phyloP scores from a whole-genome alignment of 2,797 vertebrate species.

The Otolemur crassicaudatus region DNA sequence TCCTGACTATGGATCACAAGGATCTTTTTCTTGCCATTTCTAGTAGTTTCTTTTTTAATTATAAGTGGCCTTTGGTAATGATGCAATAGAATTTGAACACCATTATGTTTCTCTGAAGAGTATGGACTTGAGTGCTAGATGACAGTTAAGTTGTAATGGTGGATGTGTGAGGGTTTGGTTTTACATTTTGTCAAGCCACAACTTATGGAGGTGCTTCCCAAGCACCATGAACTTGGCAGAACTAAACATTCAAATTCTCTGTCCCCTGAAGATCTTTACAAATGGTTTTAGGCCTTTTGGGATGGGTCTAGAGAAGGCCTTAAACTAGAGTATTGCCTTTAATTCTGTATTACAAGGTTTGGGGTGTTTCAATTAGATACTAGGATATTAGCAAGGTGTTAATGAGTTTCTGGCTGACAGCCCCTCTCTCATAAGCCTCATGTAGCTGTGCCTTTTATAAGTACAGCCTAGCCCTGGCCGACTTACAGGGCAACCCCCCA shows the following conservation, averaged over 20 bases:
- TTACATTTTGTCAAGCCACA: neutral
- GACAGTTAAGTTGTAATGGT: neutral
- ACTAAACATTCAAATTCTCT: neutral
- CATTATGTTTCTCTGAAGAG: neutral
- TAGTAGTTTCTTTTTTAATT: neutral
- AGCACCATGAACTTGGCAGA: neutral
- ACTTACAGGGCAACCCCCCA: neutral
- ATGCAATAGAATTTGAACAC: neutral
- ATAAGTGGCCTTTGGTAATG: neutral
- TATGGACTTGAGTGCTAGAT: neutral
- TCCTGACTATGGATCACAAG: neutral
- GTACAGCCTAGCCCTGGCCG: neutral
- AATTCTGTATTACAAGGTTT: neutral
- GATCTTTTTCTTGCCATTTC: neutral
- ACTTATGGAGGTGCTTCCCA: neutral
- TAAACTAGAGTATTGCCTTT: neutral
- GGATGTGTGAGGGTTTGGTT: neutral
- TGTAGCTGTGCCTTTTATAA: neutral
- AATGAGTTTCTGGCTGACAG: neutral
- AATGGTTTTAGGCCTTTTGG: neutral
- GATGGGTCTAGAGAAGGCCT: neutral
- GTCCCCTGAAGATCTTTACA: neutral
- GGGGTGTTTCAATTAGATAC: neutral
- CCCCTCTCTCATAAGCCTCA: neutral
- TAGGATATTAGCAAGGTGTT: neutral